Evolutionary conservation across 2,797 vertebrate genomes (phyloP), one percentile per base, ranked within the genome.

Genomic region (Synaphobranchus kaupii): DNA sequence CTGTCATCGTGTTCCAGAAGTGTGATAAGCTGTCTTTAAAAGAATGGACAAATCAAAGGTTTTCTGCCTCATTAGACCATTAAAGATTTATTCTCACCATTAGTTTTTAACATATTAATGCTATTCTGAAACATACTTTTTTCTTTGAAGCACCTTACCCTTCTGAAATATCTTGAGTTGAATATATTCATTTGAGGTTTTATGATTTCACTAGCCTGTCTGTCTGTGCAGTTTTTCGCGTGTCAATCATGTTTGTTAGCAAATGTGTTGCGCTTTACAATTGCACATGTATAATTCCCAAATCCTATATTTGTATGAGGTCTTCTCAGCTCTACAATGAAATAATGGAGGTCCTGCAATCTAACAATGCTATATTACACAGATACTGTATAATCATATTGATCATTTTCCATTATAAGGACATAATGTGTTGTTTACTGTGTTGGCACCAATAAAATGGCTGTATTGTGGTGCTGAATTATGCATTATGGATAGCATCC

Each of bases 1-100:
- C 91, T 92, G 91, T 90, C 91, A 91, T 86, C 84, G 76, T 87
- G 86, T 90, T 89, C 89, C 87, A 89, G 56, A 73, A 87, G 86
- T 84, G 83, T 84, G 90, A 90, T 90, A 88, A 54, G 87, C 84
- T 86, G 82, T 85, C 88, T 66, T 89, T 85, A 82, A 84, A 89
- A 90, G 90, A 91, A 89, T 58, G 83, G 73, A 89, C 86, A 84
- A 90, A 91, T 90, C 90, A 90, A 87, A 88, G 89, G 87, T 88
- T 89, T 90, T 90, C 89, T 87, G 90, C 89, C 86, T 92, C 89
- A 91, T 90, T 91, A 89, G 83, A 28, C 83, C 88, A 68, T 52
- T 54, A 50, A 82, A 87, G 87, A 90, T 88, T 66, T 78, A 87
- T 88, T 91, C 63, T 63, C 47, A 82, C 31, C 80, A 66, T 89